These are phyloP conservation scores for Isotomurus palustris DNA, from an alignment of 2,888 invertebrate species.

Conservation along the genomic window DNA sequence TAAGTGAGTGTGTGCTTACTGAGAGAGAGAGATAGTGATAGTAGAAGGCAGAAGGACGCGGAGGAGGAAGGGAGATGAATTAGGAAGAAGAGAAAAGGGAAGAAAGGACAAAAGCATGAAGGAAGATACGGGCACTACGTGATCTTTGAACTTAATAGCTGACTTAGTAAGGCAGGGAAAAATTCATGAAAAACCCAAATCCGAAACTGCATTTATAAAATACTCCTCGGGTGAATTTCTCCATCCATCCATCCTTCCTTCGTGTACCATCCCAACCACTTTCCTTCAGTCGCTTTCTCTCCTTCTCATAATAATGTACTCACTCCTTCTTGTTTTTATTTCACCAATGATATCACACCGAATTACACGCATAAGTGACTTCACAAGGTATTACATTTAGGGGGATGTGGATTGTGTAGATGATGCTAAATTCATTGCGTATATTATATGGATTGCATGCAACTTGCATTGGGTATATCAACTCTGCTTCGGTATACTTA, in stretches of 20 bases:
- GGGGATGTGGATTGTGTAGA: too few relatives aligned
- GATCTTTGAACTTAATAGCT: slow-evolving; percentile 46
- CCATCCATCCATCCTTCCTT: too few relatives aligned
- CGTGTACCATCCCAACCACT: too few relatives aligned
- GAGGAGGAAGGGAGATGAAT: background rate
- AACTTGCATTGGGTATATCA: too few relatives aligned
- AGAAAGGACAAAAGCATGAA: slow-evolving; percentile 35
- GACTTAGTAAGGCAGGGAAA: slow-evolving; percentile 26
- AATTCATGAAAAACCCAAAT: slow-evolving; percentile 6
- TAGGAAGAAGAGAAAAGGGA: too few relatives aligned
- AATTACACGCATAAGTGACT: slow-evolving; percentile 1
- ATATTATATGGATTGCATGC: too few relatives aligned
- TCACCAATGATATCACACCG: background rate
- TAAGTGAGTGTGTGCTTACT: too few relatives aligned
- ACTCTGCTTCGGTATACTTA: too few relatives aligned
- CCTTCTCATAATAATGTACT: background rate
- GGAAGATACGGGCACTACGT: slow-evolving; percentile 42
- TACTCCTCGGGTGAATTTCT: too few relatives aligned
- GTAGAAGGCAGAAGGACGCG: background rate
- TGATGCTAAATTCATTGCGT: too few relatives aligned
- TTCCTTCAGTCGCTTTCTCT: background rate
- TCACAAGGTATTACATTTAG: too few relatives aligned
- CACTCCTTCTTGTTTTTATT: background rate
- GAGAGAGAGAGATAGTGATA: background rate
- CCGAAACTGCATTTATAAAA: background rate